Evolutionary conservation across 2,888 invertebrate genomes (phyloP), one percentile per base, ranked within the genome.

Genomic region (Brassicogethes aeneus): DNA sequence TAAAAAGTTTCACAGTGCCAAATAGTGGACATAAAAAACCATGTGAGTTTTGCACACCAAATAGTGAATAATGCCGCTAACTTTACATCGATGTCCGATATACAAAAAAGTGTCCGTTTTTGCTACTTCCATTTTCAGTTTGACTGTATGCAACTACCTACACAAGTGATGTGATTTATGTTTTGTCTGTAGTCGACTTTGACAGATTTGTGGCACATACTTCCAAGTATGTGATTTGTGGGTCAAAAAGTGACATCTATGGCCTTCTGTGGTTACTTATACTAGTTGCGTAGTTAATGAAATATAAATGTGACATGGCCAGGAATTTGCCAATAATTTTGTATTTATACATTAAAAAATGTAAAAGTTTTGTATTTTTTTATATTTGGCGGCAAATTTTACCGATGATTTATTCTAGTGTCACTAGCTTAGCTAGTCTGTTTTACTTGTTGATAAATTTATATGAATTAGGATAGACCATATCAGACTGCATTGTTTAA

Each of bases 1-100:
- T 87, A 84, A 78, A 69, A 55, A 37, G 36, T 43, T 61, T 62
- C 61, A 55, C 65, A 61, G 66, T 68, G 67, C 67, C 67, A 68
- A 66, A 63, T 32, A 32, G 14, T 32, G 23, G 23, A 23, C 23
- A 23, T n/a, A n/a, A n/a, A n/a, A 23, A 23, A 23, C 23, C 23
- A 23, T 23, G 49, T 45, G 43, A 35, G 44, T 5, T 12, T 33
- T 13, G 33, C 15, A 13, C 15, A 33, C 23, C 59, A 57, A 54
- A 49, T 55, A 56, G 57, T 59, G 57, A 59, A 55, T 58, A 53
- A 49, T 48, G 40, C n/a, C n/a, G 23, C 23, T 23, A 10, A 23
- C 10, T 45, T 43, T 51, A 53, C 54, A 52, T 54, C 53, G 54
- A 54, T 54, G 54, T 52, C 23, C 23, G 23, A 23, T 23, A 7